These are phyloP conservation scores for Penaeus chinensis DNA, from an alignment of 1,140 invertebrate species.

Conservation along the genomic window DNA sequence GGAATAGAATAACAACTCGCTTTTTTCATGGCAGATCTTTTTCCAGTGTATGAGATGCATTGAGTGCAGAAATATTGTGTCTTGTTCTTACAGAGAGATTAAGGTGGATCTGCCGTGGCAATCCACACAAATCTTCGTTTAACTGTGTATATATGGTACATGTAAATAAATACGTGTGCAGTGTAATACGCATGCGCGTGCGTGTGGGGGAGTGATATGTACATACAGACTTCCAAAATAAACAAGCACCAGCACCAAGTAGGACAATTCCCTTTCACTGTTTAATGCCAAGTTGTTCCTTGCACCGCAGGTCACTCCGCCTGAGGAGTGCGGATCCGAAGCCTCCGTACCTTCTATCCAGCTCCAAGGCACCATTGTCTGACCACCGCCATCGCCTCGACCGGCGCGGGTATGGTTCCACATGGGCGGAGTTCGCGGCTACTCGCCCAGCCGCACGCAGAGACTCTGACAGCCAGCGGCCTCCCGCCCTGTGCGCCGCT, in stretches of 20 bases:
- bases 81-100: too few relatives aligned
- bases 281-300: not conserved
- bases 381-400: slow-evolving; percentile 57
- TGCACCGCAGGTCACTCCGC: slow-evolving; percentile 57
- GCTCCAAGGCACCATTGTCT: slow-evolving; percentile 63
- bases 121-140: too few relatives aligned
- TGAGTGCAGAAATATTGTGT: too few relatives aligned
- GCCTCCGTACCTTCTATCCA: slow-evolving; percentile 64
- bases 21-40: too few relatives aligned
- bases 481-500: slow-evolving; percentile 32
- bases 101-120: too few relatives aligned
- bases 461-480: slow-evolving; percentile 40
- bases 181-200: too few relatives aligned
- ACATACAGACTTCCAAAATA: too few relatives aligned
- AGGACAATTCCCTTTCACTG: not conserved
- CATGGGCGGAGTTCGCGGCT: slow-evolving; percentile 45
- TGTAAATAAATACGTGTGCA: too few relatives aligned
- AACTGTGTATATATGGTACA: too few relatives aligned
- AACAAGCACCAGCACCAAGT: not conserved
- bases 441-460: slow-evolving; percentile 25
- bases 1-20: too few relatives aligned
- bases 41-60: too few relatives aligned
- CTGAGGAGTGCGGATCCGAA: slow-evolving; percentile 63
- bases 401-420: slow-evolving; percentile 54
- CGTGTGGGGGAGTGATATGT: too few relatives aligned